A percentile compares a stretch with the other conserved stretches of the same genome.
phyloP scores from a whole-genome alignment of 2,888 invertebrate species.

The Callosobruchus maculatus region DNA sequence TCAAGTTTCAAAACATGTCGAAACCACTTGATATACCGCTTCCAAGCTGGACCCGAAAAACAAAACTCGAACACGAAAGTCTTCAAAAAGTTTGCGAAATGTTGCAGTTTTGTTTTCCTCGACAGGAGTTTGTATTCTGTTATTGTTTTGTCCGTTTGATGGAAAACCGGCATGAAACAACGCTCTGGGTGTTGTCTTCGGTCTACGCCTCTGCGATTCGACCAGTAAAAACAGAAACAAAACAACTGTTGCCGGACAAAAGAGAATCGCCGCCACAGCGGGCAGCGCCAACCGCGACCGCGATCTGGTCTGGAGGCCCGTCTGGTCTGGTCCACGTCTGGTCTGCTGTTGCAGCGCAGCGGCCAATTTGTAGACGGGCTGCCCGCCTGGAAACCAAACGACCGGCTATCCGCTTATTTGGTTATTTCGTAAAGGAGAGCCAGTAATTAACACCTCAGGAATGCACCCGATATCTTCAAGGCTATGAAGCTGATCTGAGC shows the following conservation, averaged over 20 bases:
- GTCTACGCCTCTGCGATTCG: background rate
- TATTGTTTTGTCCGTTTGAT: no score
- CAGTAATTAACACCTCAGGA: background rate
- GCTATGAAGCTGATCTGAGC: background rate
- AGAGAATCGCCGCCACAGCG: background rate
- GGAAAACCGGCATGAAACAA: no score
- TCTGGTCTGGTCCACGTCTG: background rate
- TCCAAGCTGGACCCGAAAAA: no score
- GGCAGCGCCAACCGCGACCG: background rate
- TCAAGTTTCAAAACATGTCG: no score
- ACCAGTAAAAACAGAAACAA: background rate
- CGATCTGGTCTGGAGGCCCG: background rate
- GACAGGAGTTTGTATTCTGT: no score
- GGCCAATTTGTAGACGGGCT: background rate
- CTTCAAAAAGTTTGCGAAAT: no score
- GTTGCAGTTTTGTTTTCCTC: no score
- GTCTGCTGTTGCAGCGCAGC: background rate
- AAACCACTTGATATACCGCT: no score
- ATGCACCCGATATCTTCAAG: background rate
- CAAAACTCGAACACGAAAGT: no score
- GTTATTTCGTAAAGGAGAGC: background rate
- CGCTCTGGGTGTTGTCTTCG: no score
- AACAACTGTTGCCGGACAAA: background rate
- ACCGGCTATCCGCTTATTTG: background rate
- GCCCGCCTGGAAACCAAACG: background rate